These are phyloP conservation scores for Myzus persicae DNA, from an alignment of 1,140 invertebrate genomes.

Conservation along the genomic window DNA sequence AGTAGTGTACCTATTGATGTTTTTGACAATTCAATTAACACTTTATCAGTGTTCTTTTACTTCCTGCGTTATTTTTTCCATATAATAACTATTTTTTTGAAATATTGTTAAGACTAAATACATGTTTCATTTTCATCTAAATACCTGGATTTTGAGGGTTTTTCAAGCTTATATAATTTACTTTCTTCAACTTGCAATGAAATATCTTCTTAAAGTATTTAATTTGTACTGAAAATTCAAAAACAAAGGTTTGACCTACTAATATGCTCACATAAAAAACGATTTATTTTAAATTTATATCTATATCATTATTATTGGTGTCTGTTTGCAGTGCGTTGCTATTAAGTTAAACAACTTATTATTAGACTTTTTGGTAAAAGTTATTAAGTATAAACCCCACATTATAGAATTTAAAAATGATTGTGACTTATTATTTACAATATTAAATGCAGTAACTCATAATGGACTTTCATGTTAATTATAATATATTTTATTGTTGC, in stretches of 20 bases:
- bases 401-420: neutral
- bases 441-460: neutral
- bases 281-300: neutral
- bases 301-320: too few relatives aligned
- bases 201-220: too few relatives aligned
- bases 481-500: neutral
- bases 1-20: neutral
- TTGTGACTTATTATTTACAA: neutral
- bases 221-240: neutral
- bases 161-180: neutral
- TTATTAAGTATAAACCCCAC: too few relatives aligned
- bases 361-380: too few relatives aligned
- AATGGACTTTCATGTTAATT: neutral
- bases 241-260: neutral
- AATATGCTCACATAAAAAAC: neutral
- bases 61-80: neutral
- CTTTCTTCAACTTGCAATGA: neutral
- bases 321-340: too few relatives aligned
- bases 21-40: conserved; percentile 27
- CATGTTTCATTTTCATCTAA: too few relatives aligned
- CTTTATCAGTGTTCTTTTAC: neutral
- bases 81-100: neutral
- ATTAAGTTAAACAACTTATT: too few relatives aligned
- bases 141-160: too few relatives aligned
- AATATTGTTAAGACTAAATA: neutral